phyloP scores from a whole-genome alignment of 2,888 invertebrate species.

The Sisyra nigra region DNA sequence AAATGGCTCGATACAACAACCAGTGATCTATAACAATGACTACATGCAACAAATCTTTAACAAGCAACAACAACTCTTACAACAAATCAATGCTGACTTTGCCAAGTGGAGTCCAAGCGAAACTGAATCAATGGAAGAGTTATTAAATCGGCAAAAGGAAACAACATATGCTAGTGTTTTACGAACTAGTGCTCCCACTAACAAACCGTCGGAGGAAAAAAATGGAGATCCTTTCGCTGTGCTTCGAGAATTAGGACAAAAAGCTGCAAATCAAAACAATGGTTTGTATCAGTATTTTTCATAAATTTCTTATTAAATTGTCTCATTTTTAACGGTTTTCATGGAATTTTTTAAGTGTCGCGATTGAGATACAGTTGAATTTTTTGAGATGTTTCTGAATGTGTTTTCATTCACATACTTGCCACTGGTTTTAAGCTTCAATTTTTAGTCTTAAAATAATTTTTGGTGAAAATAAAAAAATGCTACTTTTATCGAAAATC shows the following conservation, averaged over 20 bases:
- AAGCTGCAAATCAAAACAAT: constrained; percentile 23
- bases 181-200: constrained; percentile 15
- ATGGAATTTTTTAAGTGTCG: neutral
- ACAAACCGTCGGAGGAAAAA: constrained; percentile 9
- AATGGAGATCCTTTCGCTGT: constrained; percentile 29
- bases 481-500: no score
- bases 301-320: no score
- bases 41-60: constrained; percentile 6
- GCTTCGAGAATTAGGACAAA: constrained; percentile 31
- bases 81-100: constrained; percentile 23
- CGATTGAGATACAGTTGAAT: neutral
- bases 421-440: neutral
- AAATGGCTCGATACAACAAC: neutral
- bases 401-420: neutral
- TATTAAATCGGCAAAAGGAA: constrained; percentile 19
- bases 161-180: constrained; percentile 23
- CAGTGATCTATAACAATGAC: constrained; percentile 7
- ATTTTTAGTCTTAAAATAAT: no score
- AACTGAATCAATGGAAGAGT: constrained; percentile 14
- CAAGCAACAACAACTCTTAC: constrained; percentile 18
- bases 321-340: no score
- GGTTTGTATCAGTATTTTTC: constrained; percentile 40
- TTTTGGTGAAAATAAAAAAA: no score
- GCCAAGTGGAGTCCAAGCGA: constrained; percentile 18
- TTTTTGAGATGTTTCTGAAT: neutral